phyloP scores from a whole-genome alignment of 2,888 invertebrate genomes.

The Apodemia mormo region DNA sequence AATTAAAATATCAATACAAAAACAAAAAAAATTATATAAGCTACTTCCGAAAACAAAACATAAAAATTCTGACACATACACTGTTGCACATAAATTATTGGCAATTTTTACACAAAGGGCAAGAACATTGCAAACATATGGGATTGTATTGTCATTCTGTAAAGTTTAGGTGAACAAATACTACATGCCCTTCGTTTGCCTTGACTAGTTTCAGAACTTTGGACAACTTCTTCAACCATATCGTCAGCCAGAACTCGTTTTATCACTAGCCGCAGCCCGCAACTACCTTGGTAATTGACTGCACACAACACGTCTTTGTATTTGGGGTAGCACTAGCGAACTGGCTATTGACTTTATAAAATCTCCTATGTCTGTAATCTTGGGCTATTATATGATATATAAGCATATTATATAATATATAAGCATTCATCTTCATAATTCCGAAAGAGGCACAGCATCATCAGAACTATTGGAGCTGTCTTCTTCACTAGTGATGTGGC shows the following conservation, averaged over 20 bases:
- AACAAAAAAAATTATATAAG: slow-evolving; percentile 23
- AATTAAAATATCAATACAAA: slow-evolving; percentile 22
- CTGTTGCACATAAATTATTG: slow-evolving; percentile 33
- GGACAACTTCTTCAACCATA: slow-evolving; percentile 35
- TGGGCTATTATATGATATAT: slow-evolving; percentile 22
- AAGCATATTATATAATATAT: slow-evolving; percentile 28
- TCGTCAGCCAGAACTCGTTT: slow-evolving; percentile 36
- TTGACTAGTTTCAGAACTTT: slow-evolving; percentile 32
- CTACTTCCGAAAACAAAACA: slow-evolving; percentile 26
- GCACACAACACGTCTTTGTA: slow-evolving; percentile 29
- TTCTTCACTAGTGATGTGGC: background rate
- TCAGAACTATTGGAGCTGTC: background rate
- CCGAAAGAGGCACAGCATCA: background rate
- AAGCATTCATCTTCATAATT: background rate
- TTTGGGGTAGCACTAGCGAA: slow-evolving; percentile 28
- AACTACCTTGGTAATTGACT: slow-evolving; percentile 30
- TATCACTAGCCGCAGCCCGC: slow-evolving; percentile 32
- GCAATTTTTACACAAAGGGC: slow-evolving; percentile 30
- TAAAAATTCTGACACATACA: slow-evolving; percentile 27
- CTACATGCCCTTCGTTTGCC: slow-evolving; percentile 34
- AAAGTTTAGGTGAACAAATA: slow-evolving; percentile 31
- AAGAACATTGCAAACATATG: slow-evolving; percentile 31
- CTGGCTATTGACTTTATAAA: slow-evolving; percentile 30
- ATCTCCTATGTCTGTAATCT: slow-evolving; percentile 30
- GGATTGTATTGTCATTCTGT: slow-evolving; percentile 33